phyloP scores from a whole-genome alignment of 1,140 invertebrate species.

The Leptinotarsa lineolata region DNA sequence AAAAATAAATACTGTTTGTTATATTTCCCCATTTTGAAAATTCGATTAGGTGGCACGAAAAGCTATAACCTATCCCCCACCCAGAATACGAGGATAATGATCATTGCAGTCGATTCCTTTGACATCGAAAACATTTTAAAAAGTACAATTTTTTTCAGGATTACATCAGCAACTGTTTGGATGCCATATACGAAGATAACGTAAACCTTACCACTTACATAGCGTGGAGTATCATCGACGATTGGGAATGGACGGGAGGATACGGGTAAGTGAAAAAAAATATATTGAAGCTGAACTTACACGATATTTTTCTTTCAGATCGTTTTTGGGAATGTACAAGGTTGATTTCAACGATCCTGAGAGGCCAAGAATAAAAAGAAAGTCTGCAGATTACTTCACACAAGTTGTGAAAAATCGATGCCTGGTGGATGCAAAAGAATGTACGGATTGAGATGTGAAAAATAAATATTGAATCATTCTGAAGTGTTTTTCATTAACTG shows the following conservation, averaged over 20 bases:
- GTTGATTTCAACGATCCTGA: conserved; percentile 47
- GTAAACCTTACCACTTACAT: conserved; percentile 70
- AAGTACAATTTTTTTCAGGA: conserved; percentile 40
- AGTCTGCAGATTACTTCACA: conserved; percentile 36
- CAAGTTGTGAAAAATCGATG: conserved; percentile 30
- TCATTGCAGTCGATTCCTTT: too few species aligned
- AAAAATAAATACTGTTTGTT: too few species aligned
- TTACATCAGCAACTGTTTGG: conserved; percentile 68
- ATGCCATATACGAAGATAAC: conserved; percentile 65
- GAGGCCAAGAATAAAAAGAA: conserved; percentile 51
- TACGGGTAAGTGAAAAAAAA: conserved; percentile 61
- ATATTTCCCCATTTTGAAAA: too few species aligned
- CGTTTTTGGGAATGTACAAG: conserved; percentile 36
- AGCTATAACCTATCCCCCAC: too few species aligned
- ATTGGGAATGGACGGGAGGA: conserved; percentile 76
- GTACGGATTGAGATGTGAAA: conserved; percentile 3
- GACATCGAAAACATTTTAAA: too few species aligned
- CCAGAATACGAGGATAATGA: too few species aligned
- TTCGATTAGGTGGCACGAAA: too few species aligned
- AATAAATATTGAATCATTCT: too few species aligned
- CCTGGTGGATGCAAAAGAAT: conserved; percentile 16
- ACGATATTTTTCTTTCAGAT: conserved; percentile 24
- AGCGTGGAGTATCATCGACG: conserved; percentile 77
- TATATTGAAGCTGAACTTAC: neutral
- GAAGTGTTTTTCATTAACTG: too few species aligned